Conservation (phyloP, 2,888 invertebrate genomes). For the Chalcis sispes region DNA sequence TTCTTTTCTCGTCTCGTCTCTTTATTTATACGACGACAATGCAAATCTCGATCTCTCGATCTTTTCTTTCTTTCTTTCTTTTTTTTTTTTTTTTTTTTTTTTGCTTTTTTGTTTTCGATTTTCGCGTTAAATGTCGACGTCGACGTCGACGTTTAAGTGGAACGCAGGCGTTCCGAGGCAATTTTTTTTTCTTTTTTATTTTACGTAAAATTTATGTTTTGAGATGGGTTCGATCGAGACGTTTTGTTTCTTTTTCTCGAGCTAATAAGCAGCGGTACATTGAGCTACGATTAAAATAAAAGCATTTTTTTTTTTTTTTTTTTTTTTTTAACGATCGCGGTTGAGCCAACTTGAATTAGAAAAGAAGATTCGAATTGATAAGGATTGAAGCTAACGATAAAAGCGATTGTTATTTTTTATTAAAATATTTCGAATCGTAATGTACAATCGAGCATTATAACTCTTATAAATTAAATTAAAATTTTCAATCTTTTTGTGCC, state of each 20-base stretch:
- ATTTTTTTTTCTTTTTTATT: neutral
- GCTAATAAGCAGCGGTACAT: neutral
- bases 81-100: neutral
- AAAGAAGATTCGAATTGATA: too few species aligned
- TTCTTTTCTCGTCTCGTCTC: neutral
- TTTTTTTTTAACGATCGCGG: too few species aligned
- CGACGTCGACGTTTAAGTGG: too few species aligned
- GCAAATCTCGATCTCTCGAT: neutral
- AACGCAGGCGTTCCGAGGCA: neutral
- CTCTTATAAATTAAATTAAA: neutral
- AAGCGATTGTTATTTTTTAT: too few species aligned
- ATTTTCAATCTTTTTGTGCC: neutral
- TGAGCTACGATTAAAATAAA: too few species aligned
- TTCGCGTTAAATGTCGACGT: neutral
- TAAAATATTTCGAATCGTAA: too few species aligned
- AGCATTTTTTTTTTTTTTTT: too few species aligned
- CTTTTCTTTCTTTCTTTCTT: neutral
- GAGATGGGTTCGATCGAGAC: neutral
- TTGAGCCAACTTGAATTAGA: too few species aligned
- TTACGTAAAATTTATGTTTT: too few species aligned
- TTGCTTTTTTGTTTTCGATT: too few species aligned
- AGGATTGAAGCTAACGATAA: too few species aligned
- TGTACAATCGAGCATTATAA: too few species aligned
- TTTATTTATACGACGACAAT: slow-evolving; percentile 11
- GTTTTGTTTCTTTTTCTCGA: neutral